Base-by-base conservation (phyloP, 2,888 invertebrate genomes). In the Linyphia triangularis region DNA sequence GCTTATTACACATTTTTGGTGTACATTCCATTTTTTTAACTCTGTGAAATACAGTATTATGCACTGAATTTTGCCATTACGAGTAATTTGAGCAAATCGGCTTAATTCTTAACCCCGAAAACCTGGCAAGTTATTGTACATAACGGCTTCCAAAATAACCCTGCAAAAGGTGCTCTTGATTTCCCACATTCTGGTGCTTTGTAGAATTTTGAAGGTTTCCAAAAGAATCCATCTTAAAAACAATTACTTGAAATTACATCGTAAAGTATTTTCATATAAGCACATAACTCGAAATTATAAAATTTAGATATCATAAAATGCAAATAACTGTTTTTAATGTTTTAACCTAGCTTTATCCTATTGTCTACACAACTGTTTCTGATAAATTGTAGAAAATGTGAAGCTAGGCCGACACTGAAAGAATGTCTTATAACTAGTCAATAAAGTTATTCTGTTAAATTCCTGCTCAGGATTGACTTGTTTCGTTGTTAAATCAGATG, bases 11-110 rank as follows among this genome's bases (percentile, higher is more conserved):
- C 89, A 89, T 75, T 83, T 88, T 88, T 84, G 84, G 89, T 89
- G 89, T 89, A 89, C 89, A 89, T 89, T 89, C 89, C 89, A 89
- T 89, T 89, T 89, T 89, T 89, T 89, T 83, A 83, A 82, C 73
- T 78, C 30, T 85, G 63, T 77, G 77, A 88, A 77, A 77, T 82
- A 75, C 79, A 89, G 84, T 84, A 84, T 89, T 84, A 89, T 16
- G 51, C 83, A 78, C 40, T 83, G 67, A 82, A 37, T 86, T 86
- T 59, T 73, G 75, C 89, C 83, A 84, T 88, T 77, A 77, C 82
- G 77, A 75, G 78, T 73, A 89, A 78, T 67, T 81, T 88, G 43
- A 82, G 69, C 67, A 72, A 81, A 63, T 81, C 59, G 69, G 75
- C 43, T 84, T 73, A 61, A 79, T 84, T 78, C 40, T 69, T 83